Conservation (phyloP, 2,113 vertebrate genomes). For the Poicephalus meyeri region DNA sequence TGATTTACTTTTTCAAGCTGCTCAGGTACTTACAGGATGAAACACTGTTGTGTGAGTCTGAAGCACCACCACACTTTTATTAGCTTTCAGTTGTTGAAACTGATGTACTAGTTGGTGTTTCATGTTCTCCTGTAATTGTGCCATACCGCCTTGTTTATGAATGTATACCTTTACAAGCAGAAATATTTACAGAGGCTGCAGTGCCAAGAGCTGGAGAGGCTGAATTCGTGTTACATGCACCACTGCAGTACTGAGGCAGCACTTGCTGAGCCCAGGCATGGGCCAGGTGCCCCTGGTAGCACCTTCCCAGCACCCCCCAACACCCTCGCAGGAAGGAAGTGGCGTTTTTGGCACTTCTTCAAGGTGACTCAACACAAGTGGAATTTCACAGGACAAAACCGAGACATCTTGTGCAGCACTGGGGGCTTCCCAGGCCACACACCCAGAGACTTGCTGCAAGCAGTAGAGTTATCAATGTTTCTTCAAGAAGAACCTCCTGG, state of each 20-base stretch:
- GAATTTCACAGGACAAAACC: background rate
- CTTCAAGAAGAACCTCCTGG: background rate
- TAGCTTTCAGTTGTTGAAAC: background rate
- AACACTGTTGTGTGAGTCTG: background rate
- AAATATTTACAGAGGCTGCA: background rate
- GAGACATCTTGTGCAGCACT: background rate
- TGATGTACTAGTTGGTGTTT: background rate
- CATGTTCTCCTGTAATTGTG: background rate
- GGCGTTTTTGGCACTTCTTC: background rate
- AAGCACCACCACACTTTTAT: background rate
- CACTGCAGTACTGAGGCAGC: background rate
- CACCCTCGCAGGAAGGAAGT: accelerated
- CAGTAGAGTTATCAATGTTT: accelerated
- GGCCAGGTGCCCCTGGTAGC: background rate
- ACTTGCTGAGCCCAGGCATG: accelerated
- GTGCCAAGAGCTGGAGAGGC: background rate
- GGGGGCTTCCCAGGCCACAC: background rate
- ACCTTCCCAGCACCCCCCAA: background rate
- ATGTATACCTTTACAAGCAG: background rate
- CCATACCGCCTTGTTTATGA: background rate
- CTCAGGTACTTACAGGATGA: background rate
- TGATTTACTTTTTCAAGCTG: background rate
- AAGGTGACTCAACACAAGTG: background rate
- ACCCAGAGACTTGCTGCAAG: background rate
- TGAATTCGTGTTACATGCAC: background rate